Base-by-base conservation (phyloP, 2,113 vertebrate genomes). In the Sus scrofa region DNA sequence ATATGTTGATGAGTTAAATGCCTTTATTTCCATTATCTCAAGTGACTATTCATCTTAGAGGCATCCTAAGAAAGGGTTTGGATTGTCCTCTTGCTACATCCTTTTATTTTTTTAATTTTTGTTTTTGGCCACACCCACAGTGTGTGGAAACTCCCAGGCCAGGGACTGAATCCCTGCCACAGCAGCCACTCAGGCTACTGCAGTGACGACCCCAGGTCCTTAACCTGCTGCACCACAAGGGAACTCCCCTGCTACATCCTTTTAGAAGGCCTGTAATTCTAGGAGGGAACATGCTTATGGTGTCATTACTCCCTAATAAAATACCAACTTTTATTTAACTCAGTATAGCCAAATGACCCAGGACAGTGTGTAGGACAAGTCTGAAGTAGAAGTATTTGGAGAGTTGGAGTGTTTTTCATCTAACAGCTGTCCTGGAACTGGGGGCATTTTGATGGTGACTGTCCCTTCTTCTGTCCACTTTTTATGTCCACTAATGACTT, bases 241-340 rank as follows among this genome's bases (percentile, higher is more conserved):
- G 44, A 44, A 44, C 44, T 44, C 32, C 32, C 2, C 32, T 56
- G 13, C 26, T 32, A 3, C 68, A 56, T 79, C 62, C 74, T 97
- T 94, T 70, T 58, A 70, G 68, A 95, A 89, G n/a, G 44, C 6
- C 1, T 77, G 14, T 30, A 75, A 62, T 87, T 86, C 22, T 85
- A 37, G 37, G 60, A 65, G 20, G 15, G 37, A 84, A 24, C 3
- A 22, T 79, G 6, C 16, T 44, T 74, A 20, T 44, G 22, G 27
- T 60, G 85, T 95, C 71, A 65, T 67, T 95, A 79, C 68, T 97
- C 26, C 81, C 9, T 75, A 96, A 78, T 91, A 37, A 94, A 86
- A 54, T 56, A 63, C 19, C 27, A 68, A 63, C 27, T 62, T 65
- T 50, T 83, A 34, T 63, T 87, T 95, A 84, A 90, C 32, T 83